Evolutionary conservation across 2,888 invertebrate species (phyloP).

Genomic region (Elysia crispata): DNA sequence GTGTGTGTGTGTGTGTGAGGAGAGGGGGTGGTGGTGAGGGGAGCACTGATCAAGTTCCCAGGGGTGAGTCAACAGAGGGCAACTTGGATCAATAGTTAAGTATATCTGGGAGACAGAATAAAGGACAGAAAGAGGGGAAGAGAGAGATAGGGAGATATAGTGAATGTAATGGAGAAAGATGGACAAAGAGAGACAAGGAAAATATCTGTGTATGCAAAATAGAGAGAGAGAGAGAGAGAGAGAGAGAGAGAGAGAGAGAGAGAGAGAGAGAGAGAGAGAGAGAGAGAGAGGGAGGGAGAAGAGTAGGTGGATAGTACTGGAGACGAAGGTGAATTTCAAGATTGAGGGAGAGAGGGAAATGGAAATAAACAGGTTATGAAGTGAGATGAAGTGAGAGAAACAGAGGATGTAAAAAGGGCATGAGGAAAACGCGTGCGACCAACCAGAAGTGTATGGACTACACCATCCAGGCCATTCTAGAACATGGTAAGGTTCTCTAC

Average conservation of each 20-base stretch:
- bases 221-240: neutral
- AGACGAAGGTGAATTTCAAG: neutral
- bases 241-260: constrained; percentile 11
- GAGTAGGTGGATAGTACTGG: neutral
- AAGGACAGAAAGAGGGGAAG: no score
- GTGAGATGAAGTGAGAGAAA: no score
- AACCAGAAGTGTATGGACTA: no score
- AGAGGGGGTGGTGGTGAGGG: constrained; percentile 12
- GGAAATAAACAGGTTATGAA: no score
- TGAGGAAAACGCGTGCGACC: no score
- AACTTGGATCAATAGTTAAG: constrained; percentile 13
- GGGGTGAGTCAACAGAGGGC: neutral
- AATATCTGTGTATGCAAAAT: no score
- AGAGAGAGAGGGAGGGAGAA: constrained; percentile 19
- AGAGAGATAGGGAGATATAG: constrained; percentile 20
- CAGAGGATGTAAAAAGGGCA: no score
- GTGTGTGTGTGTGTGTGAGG: neutral
- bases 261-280: constrained; percentile 27
- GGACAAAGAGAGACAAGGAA: constrained; percentile 20
- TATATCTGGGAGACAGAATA: no score
- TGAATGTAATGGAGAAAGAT: neutral
- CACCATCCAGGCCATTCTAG: no score
- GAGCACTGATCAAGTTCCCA: neutral
- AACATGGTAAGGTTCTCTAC: no score
- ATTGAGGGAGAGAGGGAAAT: neutral